These are phyloP conservation scores for Brachionus rubens DNA, from an alignment of 1,140 invertebrate species.

Conservation along the genomic window DNA sequence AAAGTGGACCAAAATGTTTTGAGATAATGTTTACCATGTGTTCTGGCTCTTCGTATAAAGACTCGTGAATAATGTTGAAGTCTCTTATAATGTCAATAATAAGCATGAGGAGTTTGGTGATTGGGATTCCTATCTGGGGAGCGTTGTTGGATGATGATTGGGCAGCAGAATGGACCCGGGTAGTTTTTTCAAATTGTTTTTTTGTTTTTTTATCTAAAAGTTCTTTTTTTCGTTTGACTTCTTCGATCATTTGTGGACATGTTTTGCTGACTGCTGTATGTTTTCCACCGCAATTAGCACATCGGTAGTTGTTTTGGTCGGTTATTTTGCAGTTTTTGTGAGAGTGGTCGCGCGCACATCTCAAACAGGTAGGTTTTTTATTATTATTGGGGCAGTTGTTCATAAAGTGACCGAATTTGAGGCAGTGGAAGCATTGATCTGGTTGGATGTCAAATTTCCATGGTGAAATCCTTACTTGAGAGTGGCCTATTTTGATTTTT, in stretches of 20 bases:
- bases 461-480: not conserved
- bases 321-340: not conserved
- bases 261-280: slow-evolving; percentile 4
- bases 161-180: not conserved
- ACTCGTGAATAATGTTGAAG: not conserved
- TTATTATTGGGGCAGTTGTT: not conserved
- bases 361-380: not conserved
- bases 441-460: not conserved
- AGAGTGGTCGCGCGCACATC: not conserved
- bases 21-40: not conserved
- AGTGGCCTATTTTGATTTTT: not conserved
- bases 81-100: not conserved
- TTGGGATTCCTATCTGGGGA: not conserved
- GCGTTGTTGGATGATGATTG: too few relatives aligned
- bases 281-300: not conserved
- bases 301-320: not conserved
- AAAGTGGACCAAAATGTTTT: not conserved
- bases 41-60: not conserved
- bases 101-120: not conserved
- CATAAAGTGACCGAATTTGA: not conserved
- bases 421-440: not conserved
- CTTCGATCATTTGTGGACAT: slow-evolving; percentile 1
- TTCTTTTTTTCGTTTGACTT: not conserved
- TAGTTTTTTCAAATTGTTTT: not conserved
- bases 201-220: not conserved